Conservation (phyloP, 2,113 vertebrate genomes). For the Passer montanus region DNA sequence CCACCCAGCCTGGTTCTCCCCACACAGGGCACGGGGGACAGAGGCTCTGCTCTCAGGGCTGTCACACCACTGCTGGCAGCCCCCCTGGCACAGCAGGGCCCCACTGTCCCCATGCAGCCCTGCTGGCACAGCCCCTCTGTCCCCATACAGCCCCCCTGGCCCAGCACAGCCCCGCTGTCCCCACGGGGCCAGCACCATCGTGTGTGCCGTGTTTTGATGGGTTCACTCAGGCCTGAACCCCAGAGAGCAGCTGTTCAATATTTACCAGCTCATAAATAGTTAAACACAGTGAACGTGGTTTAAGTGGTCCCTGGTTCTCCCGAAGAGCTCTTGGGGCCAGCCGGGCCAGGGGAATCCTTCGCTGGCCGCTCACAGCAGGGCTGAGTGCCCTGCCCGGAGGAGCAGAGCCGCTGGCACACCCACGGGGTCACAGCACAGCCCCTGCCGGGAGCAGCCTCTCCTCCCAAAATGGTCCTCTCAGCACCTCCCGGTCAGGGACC, state of each 20-base stretch:
- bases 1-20: neutral
- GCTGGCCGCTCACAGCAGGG: neutral
- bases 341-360: neutral
- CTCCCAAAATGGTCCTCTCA: fast-evolving
- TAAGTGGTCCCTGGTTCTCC: neutral
- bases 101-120: neutral
- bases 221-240: slow-evolving; percentile 7
- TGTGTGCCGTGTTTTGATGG: neutral
- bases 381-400: neutral
- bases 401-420: fast-evolving
- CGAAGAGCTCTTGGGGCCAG: neutral
- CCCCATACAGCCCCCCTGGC: neutral
- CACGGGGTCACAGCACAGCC: fast-evolving
- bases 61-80: fast-evolving
- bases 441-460: neutral
- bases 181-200: fast-evolving
- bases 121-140: too few species aligned
- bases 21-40: fast-evolving
- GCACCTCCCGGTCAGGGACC: neutral
- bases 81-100: fast-evolving
- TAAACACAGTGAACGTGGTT: neutral
- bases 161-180: fast-evolving
- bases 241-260: slow-evolving; percentile 21
- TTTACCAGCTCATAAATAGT: slow-evolving; percentile 39
- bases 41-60: neutral